Conservation (phyloP, 30 jellyfish, hydroid and myxozoan species). For the Hydra vulgaris region DNA sequence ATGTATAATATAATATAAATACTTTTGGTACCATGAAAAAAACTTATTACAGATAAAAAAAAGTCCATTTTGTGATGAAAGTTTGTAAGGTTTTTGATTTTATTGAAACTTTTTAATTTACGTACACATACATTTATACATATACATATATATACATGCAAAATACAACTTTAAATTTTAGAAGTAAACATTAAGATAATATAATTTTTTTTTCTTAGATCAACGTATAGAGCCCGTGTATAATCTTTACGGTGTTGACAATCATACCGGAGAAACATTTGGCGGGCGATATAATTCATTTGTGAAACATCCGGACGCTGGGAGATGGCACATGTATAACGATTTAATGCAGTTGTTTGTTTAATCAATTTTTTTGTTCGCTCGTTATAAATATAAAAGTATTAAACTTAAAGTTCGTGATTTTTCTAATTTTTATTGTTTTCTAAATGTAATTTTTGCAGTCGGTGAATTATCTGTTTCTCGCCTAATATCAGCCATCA, state of each 20-base stretch:
- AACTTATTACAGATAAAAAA: no score
- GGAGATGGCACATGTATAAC: constrained; percentile 58
- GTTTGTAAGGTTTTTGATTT: no score
- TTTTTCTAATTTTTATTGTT: neutral
- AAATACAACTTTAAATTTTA: no score
- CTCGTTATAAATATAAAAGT: neutral
- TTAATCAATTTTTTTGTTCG: neutral
- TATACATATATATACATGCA: no score
- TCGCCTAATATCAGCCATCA: constrained; percentile 52
- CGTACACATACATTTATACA: no score
- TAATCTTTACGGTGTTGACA: constrained; percentile 55
- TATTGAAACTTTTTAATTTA: no score
- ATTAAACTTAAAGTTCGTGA: neutral
- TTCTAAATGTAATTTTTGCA: constrained; percentile 30
- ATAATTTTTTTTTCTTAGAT: neutral
- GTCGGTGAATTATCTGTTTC: constrained; percentile 35
- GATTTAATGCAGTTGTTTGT: constrained; percentile 45
- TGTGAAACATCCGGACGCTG: constrained; percentile 76
- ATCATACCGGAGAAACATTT: constrained; percentile 86
- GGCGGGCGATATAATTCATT: constrained; percentile 94
- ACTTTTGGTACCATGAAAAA: no score
- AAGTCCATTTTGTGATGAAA: no score
- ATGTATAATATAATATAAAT: no score
- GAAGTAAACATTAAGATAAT: neutral
- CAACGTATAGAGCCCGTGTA: constrained; percentile 41